Evolutionary conservation across 2,113 vertebrate species (phyloP).

Genomic region (Bubalus kerabau): DNA sequence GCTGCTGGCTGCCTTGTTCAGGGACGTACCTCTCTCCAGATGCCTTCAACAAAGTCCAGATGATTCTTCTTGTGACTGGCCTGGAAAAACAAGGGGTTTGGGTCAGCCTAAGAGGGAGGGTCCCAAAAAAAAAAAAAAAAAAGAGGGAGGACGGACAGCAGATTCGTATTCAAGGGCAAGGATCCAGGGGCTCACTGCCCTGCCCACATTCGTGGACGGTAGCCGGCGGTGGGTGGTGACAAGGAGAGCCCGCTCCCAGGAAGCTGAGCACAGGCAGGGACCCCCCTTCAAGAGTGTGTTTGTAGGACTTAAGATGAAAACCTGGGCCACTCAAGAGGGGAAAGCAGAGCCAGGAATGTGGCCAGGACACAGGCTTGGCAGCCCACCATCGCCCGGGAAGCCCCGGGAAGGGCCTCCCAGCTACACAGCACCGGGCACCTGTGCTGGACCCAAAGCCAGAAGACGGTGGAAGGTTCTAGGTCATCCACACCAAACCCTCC

Average conservation of each 20-base stretch:
- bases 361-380: accelerated
- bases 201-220: neutral
- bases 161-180: neutral
- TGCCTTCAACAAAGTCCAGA: neutral
- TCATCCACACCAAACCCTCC: neutral
- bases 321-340: accelerated
- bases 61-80: neutral
- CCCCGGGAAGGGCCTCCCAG: accelerated
- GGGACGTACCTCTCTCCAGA: constrained; percentile 47
- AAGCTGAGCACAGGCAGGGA: neutral
- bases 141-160: accelerated
- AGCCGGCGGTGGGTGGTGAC: neutral
- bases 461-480: neutral
- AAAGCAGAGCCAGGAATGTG: neutral
- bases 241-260: neutral
- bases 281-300: neutral
- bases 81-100: neutral
- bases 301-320: neutral
- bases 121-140: no score
- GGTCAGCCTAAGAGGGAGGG: neutral
- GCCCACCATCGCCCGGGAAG: accelerated
- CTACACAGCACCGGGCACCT: accelerated
- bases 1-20: accelerated
- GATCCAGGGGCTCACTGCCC: neutral
- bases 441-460: neutral